phyloP scores from a whole-genome alignment of 2,113 vertebrate genomes.

The Harpagus bidentatus region DNA sequence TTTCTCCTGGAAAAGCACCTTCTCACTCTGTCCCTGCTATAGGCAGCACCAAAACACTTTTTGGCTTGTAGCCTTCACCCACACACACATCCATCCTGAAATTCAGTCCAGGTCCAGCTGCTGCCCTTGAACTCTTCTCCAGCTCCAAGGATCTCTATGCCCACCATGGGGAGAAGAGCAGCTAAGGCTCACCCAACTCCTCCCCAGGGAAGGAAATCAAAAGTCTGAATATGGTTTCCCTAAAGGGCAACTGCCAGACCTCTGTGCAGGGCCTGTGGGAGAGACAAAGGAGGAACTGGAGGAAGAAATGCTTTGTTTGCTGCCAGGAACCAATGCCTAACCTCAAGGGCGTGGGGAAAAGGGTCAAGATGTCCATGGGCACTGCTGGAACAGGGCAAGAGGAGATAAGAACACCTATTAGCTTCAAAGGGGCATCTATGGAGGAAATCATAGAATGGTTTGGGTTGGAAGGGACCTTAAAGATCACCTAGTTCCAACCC shows the following conservation, averaged over 20 bases:
- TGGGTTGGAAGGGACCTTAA: neutral
- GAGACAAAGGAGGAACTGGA: neutral
- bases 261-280: neutral
- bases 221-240: neutral
- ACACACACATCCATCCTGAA: neutral
- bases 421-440: neutral
- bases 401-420: neutral
- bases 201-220: neutral
- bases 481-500: neutral
- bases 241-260: neutral
- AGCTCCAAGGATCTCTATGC: neutral
- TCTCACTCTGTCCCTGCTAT: neutral
- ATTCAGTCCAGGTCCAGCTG: fast-evolving
- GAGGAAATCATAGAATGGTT: neutral
- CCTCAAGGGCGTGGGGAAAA: neutral
- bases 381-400: neutral
- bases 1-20: neutral
- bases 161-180: neutral
- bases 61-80: neutral
- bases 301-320: neutral
- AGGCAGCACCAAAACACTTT: neutral
- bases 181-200: neutral
- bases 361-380: neutral
- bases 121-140: neutral
- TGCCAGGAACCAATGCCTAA: neutral